A percentile compares a stretch with the other conserved stretches of the same genome.
Evolutionary conservation across 2,888 invertebrate species (phyloP).

Genomic region (Leptothorax acervorum): DNA sequence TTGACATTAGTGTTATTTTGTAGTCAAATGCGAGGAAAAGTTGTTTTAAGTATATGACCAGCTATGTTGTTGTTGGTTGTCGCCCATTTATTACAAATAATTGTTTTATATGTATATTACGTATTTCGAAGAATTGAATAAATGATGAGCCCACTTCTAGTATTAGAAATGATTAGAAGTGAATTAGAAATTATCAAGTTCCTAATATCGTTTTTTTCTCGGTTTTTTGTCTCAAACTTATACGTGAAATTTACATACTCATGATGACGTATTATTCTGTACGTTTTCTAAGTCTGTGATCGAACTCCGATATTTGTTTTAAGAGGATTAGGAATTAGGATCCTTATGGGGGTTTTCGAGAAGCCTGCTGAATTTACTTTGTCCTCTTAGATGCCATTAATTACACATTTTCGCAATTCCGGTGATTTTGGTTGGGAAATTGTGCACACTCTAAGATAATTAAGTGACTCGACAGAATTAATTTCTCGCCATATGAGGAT

Average conservation of each 20-base stretch:
- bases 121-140: not conserved
- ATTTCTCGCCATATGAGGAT: not conserved
- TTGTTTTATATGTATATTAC: not conserved
- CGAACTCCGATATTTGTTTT: not conserved
- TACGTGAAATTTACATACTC: not conserved
- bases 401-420: not conserved
- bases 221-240: not conserved
- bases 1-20: slow-evolving; percentile 59
- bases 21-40: not conserved
- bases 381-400: not conserved
- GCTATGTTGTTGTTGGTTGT: not conserved
- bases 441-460: not conserved
- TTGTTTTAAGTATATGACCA: not conserved
- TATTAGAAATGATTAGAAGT: not conserved
- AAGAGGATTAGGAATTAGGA: not conserved
- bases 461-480: not conserved
- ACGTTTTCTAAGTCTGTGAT: not conserved
- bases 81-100: not conserved
- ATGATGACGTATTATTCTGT: not conserved
- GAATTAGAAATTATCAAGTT: not conserved
- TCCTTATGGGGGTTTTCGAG: no score
- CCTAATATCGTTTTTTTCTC: not conserved
- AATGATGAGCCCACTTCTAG: not conserved
- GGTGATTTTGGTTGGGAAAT: not conserved
- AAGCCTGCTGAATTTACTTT: not conserved